Evolutionary conservation across 2,888 invertebrate species (phyloP).

Genomic region (Caenorhabditis sp.): DNA sequence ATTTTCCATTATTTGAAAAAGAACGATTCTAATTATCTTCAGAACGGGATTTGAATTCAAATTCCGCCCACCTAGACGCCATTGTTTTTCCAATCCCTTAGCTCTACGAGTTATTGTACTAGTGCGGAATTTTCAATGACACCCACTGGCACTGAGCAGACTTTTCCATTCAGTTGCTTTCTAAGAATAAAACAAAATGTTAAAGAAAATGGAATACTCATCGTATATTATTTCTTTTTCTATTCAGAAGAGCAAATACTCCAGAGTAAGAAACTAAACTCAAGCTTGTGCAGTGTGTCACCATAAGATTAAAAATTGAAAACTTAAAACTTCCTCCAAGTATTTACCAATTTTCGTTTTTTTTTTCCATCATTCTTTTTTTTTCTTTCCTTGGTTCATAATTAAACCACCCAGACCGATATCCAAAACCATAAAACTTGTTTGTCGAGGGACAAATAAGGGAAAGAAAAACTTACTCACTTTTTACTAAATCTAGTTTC

Average conservation of each 20-base stretch:
- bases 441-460: background rate
- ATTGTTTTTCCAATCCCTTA: background rate
- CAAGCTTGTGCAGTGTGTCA: background rate
- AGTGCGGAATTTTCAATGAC: conserved; percentile 16
- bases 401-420: conserved; percentile 35
- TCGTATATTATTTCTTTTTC: background rate
- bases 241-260: conserved; percentile 2
- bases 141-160: too few species aligned
- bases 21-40: background rate
- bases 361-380: background rate
- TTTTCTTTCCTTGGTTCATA: conserved; percentile 23
- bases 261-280: background rate
- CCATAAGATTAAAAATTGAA: background rate
- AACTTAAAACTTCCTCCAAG: background rate
- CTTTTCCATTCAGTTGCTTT: background rate
- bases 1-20: background rate
- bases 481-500: background rate
- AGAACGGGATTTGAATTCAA: too few species aligned
- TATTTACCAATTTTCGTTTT: conserved; percentile 12
- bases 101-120: background rate
- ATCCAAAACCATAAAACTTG: conserved; percentile 32
- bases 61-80: conserved; percentile 34
- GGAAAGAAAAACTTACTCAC: background rate
- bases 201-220: background rate
- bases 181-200: too few species aligned